Percentiles rank a stretch among this genome's conserved stretches.
Conservation (phyloP, 2,888 invertebrate genomes). For the Phytoseiulus persimilis region DNA sequence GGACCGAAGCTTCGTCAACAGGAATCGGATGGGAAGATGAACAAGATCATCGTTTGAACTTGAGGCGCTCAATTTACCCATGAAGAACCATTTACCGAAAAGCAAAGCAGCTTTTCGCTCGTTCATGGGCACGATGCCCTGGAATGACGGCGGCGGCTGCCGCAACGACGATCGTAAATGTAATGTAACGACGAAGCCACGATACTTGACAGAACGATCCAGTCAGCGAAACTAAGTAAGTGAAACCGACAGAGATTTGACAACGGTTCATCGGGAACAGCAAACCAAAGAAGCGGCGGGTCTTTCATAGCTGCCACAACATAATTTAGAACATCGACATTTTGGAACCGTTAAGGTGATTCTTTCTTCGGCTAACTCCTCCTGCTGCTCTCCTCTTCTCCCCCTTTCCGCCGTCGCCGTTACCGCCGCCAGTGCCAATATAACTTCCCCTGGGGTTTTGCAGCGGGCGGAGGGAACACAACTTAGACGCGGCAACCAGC, state of each 20-base stretch:
- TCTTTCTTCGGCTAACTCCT: not conserved
- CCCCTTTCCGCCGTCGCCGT: not conserved
- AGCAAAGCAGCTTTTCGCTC: not conserved
- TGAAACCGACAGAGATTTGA: not conserved
- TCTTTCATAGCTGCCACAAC: not conserved
- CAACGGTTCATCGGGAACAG: not conserved
- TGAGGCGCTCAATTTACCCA: not conserved
- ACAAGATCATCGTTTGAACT: not conserved
- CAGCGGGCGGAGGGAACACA: not conserved
- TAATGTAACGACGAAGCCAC: not conserved
- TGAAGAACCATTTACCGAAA: not conserved
- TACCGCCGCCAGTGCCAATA: not conserved
- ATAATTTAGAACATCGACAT: not conserved
- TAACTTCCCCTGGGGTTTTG: slow-evolving; percentile 5
- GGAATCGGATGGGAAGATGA: not conserved
- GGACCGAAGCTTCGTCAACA: not conserved
- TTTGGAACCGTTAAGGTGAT: not conserved
- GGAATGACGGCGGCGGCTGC: too few relatives aligned
- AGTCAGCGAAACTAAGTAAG: not conserved
- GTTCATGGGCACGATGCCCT: not conserved
- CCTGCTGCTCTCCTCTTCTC: not conserved
- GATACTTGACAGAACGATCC: not conserved
- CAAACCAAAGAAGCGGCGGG: not conserved
- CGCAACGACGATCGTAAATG: not conserved
- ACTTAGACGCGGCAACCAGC: not conserved